A percentile compares a stretch with the other conserved stretches of the same genome.
These are phyloP conservation scores for Pseudococcus longispinus DNA, from an alignment of 2,888 invertebrate species.

Conservation along the genomic window DNA sequence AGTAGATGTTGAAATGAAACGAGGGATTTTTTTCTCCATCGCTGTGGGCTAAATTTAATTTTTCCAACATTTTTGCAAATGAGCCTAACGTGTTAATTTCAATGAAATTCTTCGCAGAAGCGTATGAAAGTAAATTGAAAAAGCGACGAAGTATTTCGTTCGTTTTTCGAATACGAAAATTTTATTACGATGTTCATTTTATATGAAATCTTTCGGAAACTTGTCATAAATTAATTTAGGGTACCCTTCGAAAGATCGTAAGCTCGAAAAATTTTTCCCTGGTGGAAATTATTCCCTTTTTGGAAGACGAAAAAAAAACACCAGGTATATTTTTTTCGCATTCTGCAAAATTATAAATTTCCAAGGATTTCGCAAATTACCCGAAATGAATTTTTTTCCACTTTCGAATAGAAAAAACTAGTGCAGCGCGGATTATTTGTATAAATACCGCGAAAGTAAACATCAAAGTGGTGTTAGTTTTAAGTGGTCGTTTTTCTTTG, in stretches of 20 bases:
- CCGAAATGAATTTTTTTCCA: not conserved
- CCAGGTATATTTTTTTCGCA: not conserved
- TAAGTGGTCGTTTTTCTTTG: constrained; percentile 32
- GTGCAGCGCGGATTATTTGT: not conserved
- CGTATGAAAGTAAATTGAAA: not conserved
- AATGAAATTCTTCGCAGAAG: not conserved
- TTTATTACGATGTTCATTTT: not conserved
- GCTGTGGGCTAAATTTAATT: not conserved
- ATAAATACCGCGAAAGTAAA: not conserved
- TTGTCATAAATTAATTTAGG: not conserved
- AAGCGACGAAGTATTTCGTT: not conserved
- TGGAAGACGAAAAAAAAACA: not conserved
- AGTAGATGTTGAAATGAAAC: not conserved
- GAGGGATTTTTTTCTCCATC: not conserved
- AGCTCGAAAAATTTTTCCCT: not conserved
- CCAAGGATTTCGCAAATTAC: too few species aligned
- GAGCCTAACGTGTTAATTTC: not conserved
- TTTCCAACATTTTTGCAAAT: not conserved
- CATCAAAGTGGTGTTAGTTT: not conserved
- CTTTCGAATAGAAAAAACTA: not conserved
- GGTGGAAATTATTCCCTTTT: not conserved
- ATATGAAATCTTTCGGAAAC: not conserved
- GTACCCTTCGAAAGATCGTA: not conserved
- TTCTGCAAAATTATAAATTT: too few species aligned
- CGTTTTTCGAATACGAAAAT: not conserved